Evolutionary conservation across 2,113 vertebrate genomes (phyloP), one percentile per base, ranked within the genome.

Genomic region (Plectropomus leopardus): DNA sequence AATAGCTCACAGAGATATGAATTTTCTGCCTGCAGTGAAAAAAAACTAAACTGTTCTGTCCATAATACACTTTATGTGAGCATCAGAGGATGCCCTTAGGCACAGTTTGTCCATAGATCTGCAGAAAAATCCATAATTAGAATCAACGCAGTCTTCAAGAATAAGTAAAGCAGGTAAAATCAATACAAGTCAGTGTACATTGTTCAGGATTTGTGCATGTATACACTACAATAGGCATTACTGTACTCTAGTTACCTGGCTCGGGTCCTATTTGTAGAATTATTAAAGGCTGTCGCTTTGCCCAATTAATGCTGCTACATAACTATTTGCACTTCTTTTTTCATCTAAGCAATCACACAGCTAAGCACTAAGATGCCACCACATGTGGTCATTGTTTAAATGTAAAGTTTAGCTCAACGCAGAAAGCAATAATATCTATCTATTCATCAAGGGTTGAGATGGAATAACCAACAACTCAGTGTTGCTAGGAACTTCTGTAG

Each of bases 1-100:
- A 53, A 78, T 50, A 79, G 63, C 78, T 50, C 72, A 58, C 28
- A 16, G 53, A 65, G 26, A 58, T 53, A 36, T 21, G 28, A 60
- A 23, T 60, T 47, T 14, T 47, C n/a, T 60, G 26, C 42, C 45
- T 67, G 61, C 45, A 28, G 68, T 28, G 19, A 54, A 59, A 72
- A n/a, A 61, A 21, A 51, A 1, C 23, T 36, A 21, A 44, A 54
- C 30, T 2, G 5, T 42, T 72, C 15, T 61, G 21, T 23, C 21
- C 28, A 15, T 19, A 5, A 23, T 26, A 36, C 32, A 14, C 32
- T 55, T 61, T 45, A 24, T 48, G 21, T 8, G 2, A 68, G 13
- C 48, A 48, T 71, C 44, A 64, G 42, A 78, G 10, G 13, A 57
- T 15, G 32, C 17, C 19, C 23, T 32, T 68, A 55, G 19, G 48